Conservation (phyloP, 2,113 vertebrate genomes). For the Leucosticte australis region DNA sequence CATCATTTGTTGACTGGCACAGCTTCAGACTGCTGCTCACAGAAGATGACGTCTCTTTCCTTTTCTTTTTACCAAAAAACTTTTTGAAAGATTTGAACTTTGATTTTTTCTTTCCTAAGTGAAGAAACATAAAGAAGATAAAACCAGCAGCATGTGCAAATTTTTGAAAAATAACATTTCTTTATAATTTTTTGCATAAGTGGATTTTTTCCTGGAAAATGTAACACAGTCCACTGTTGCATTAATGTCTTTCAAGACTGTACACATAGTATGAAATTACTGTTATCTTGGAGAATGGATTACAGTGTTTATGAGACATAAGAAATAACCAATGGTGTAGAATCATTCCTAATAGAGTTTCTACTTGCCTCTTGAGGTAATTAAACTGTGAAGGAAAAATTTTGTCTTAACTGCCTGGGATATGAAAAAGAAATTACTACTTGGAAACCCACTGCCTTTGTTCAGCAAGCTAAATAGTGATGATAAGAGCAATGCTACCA, state of each 20-base stretch:
- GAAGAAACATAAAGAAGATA: conserved; percentile 9
- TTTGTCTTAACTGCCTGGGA: neutral
- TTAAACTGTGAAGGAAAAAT: conserved; percentile 1
- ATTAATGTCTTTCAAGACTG: neutral
- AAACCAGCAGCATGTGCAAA: neutral
- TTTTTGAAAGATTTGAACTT: conserved; percentile 87
- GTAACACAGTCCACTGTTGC: neutral
- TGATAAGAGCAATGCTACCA: neutral
- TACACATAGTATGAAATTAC: neutral
- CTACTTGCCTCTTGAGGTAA: neutral
- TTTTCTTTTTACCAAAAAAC: conserved; percentile 85
- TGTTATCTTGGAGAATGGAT: neutral
- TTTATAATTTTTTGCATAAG: neutral
- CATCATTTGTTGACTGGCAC: conserved; percentile 82
- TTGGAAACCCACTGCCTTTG: neutral
- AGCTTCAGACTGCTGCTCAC: conserved; percentile 71
- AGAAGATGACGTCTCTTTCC: conserved; percentile 60
- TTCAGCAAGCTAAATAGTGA: conserved; percentile 15
- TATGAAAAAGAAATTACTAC: conserved; percentile 2
- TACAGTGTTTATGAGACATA: neutral
- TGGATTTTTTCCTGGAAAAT: neutral
- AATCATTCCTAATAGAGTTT: neutral
- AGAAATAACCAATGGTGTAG: neutral
- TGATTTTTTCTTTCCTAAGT: conserved; percentile 84
- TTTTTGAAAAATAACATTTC: neutral